phyloP scores from a whole-genome alignment of 2,113 vertebrate species.

The Pionites leucogaster region DNA sequence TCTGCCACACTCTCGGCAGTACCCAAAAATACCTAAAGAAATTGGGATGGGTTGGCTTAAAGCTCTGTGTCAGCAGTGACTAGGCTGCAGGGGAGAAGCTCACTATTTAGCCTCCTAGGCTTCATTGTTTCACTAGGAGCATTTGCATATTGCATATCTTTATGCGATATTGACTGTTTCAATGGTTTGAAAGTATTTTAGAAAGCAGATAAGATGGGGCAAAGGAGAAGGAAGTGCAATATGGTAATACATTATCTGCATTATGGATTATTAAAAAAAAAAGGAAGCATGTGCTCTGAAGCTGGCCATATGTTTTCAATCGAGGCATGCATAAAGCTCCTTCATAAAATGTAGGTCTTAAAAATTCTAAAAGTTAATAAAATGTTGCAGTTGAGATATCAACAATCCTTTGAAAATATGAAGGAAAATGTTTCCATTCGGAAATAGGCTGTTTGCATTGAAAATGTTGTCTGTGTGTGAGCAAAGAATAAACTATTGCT shows the following conservation, averaged over 20 bases:
- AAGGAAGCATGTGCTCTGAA: not conserved
- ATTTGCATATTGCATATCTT: not conserved
- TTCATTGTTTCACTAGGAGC: not conserved
- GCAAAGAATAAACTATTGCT: constrained; percentile 9
- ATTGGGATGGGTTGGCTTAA: not conserved
- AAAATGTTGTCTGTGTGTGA: constrained; percentile 20
- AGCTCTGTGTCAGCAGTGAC: not conserved
- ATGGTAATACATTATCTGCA: not conserved
- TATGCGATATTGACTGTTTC: not conserved
- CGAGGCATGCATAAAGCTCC: constrained; percentile 16
- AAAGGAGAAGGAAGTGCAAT: not conserved
- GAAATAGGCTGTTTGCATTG: constrained; percentile 46
- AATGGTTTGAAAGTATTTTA: not conserved
- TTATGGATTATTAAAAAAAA: not conserved
- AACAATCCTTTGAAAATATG: constrained; percentile 51
- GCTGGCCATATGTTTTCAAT: constrained; percentile 46
- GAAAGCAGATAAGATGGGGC: not conserved
- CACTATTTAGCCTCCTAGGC: fast-evolving
- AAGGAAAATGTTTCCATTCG: constrained; percentile 48
- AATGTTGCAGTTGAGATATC: constrained; percentile 53
- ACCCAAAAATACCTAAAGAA: not conserved
- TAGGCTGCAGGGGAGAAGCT: not conserved
- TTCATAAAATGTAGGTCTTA: constrained; percentile 55
- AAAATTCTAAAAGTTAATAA: constrained; percentile 63
- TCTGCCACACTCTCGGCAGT: fast-evolving